Evolutionary conservation across 2,113 vertebrate species (phyloP).

Genomic region (Centrocercus urophasianus): DNA sequence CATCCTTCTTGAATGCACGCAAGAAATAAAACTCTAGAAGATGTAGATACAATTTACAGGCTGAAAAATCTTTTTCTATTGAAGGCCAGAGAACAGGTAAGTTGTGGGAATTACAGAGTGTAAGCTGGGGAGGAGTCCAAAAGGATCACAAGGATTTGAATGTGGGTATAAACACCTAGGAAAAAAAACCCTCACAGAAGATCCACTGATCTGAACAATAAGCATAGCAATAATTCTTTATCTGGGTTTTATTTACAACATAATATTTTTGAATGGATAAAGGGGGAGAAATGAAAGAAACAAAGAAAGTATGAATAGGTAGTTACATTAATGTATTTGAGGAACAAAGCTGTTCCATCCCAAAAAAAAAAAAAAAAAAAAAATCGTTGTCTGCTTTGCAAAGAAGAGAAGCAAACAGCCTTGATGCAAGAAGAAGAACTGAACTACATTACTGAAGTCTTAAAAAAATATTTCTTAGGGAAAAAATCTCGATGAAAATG

Average conservation of each 20-base stretch:
- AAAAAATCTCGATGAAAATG: background rate
- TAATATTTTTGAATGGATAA: background rate
- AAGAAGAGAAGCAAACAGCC: too few species aligned
- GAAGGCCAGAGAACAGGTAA: background rate
- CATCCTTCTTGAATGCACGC: background rate
- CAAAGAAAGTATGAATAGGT: background rate
- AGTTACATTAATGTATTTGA: background rate
- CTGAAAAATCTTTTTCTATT: background rate
- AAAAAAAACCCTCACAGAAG: background rate
- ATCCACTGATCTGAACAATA: background rate
- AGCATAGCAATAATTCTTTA: background rate
- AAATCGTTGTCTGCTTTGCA: background rate
- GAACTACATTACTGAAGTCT: background rate
- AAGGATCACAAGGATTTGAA: background rate
- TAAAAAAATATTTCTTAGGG: background rate
- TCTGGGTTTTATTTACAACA: background rate
- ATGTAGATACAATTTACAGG: background rate
- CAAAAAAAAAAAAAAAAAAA: background rate
- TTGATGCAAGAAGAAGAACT: background rate
- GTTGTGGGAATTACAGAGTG: background rate
- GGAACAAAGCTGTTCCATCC: background rate
- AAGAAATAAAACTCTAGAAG: background rate
- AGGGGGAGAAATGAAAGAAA: background rate
- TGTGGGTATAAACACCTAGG: rapidly evolving
- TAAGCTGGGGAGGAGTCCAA: background rate